These are phyloP conservation scores for Eulemur rufifrons DNA, from an alignment of 2,113 vertebrate genomes.

Conservation along the genomic window DNA sequence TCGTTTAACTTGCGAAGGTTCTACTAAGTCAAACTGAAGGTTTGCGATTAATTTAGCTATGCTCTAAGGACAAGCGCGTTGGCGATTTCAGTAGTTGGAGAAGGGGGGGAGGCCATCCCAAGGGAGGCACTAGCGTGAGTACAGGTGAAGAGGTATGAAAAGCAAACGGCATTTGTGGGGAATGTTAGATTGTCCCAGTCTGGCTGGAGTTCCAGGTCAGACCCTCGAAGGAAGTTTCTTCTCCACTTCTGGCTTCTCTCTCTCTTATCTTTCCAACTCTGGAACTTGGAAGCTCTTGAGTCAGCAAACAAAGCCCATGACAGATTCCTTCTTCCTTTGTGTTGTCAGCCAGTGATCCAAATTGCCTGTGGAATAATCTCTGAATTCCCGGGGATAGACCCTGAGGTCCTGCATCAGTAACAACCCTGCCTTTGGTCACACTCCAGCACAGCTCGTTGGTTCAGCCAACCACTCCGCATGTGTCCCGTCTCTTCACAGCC, in stretches of 20 bases:
- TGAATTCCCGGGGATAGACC: background rate
- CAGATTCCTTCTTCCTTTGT: background rate
- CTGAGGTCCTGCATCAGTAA: background rate
- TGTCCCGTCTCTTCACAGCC: background rate
- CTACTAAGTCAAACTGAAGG: background rate
- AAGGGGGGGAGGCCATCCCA: background rate
- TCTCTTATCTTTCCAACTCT: slow-evolving; percentile 5
- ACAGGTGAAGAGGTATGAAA: background rate
- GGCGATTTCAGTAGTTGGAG: background rate
- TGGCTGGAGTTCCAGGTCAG: background rate
- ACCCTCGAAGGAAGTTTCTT: background rate
- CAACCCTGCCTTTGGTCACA: background rate
- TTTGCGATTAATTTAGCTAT: background rate
- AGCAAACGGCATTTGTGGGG: background rate
- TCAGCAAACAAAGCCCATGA: slow-evolving; percentile 38
- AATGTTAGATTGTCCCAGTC: background rate
- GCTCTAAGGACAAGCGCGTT: accelerated
- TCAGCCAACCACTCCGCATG: background rate
- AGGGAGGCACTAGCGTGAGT: background rate
- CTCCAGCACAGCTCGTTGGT: background rate
- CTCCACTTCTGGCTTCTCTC: background rate
- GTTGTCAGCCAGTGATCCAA: background rate
- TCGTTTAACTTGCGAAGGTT: background rate
- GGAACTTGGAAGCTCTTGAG: background rate
- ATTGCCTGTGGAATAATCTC: background rate